phyloP scores from a whole-genome alignment of 2,888 invertebrate species.

The Spilarctia lutea region DNA sequence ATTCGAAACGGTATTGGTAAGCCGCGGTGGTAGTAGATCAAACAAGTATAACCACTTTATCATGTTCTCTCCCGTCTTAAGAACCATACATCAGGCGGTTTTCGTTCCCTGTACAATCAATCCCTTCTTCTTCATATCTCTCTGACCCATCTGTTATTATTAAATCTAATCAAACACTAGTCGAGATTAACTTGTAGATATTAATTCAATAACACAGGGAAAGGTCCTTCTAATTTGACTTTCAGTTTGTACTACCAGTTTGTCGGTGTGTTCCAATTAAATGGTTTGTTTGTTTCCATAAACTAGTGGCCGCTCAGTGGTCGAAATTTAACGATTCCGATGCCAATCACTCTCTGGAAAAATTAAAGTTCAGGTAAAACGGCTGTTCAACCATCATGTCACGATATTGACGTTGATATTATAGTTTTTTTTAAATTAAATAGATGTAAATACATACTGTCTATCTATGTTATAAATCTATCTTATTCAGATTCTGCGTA shows the following conservation, averaged over 20 bases:
- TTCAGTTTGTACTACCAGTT: slow-evolving; percentile 7
- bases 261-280: not conserved
- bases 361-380: too few species aligned
- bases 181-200: slow-evolving; percentile 13
- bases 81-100: slow-evolving; percentile 7
- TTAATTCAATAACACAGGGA: slow-evolving; percentile 14
- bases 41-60: slow-evolving; percentile 3
- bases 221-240: slow-evolving; percentile 12
- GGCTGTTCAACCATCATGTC: too few species aligned
- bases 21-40: slow-evolving; percentile 1
- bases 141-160: slow-evolving; percentile 4
- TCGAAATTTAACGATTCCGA: too few species aligned
- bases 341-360: too few species aligned
- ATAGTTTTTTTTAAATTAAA: too few species aligned
- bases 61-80: not conserved
- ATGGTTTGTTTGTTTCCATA: not conserved
- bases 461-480: not conserved
- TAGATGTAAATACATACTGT: not conserved
- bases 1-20: not conserved
- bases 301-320: too few species aligned
- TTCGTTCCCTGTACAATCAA: slow-evolving; percentile 8
- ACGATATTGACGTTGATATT: too few species aligned
- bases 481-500: slow-evolving; percentile 7
- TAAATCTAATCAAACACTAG: slow-evolving; percentile 12
- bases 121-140: slow-evolving; percentile 3